phyloP scores from a whole-genome alignment of 2,113 vertebrate genomes.

The Carlito syrichta region DNA sequence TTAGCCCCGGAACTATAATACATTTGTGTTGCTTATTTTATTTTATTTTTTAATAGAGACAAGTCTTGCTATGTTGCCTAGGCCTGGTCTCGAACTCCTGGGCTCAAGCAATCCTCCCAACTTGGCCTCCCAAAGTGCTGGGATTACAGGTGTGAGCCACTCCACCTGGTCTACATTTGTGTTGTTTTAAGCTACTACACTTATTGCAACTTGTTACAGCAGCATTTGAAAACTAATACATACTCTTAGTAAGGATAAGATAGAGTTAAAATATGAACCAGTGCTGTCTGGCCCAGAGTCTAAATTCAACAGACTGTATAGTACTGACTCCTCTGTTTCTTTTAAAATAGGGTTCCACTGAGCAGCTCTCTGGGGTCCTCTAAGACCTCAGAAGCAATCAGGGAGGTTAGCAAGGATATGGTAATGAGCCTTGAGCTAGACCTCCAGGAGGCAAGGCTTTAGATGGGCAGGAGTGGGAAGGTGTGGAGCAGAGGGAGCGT shows the following conservation, averaged over 20 bases:
- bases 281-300: background rate
- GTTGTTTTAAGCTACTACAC: background rate
- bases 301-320: background rate
- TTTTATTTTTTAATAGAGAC: no score
- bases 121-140: no score
- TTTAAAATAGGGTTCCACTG: background rate
- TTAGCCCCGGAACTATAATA: background rate
- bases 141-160: no score
- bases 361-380: background rate
- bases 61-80: no score
- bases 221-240: background rate
- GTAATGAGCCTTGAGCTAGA: background rate
- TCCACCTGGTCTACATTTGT: no score
- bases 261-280: background rate
- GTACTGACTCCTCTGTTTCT: background rate
- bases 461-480: background rate
- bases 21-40: accelerated
- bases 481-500: background rate
- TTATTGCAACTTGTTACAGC: background rate
- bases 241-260: background rate
- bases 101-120: no score
- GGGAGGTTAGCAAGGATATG: background rate
- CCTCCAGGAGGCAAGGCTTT: background rate
- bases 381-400: background rate
- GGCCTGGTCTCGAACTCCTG: no score